Evolutionary conservation across 2,113 vertebrate genomes (phyloP).

Genomic region (Oreochromis tanganicae): DNA sequence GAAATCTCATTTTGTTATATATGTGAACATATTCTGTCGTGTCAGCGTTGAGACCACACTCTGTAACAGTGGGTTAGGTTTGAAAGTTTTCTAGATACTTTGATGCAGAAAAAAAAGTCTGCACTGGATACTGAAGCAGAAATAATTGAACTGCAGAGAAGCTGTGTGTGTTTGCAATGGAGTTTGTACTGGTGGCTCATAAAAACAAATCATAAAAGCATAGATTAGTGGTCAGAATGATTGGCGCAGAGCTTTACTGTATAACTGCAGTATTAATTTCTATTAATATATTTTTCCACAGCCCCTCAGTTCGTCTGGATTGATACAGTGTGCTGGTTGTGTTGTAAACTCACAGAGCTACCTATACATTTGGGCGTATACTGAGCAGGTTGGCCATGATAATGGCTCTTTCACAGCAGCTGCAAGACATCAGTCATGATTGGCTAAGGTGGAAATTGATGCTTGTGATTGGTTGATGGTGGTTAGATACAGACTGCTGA

Average conservation of each 20-base stretch:
- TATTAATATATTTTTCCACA: not conserved
- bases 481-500: constrained; percentile 41
- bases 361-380: not conserved
- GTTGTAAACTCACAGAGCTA: not conserved
- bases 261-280: not conserved
- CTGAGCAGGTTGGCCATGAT: constrained; percentile 6
- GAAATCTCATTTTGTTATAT: not conserved
- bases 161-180: not conserved
- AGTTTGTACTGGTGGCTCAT: not conserved
- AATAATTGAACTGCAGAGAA: not conserved
- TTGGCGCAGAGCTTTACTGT: not conserved
- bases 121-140: not conserved
- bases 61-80: accelerated
- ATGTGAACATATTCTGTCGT: not conserved
- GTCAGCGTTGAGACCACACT: not conserved
- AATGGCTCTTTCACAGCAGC: constrained; percentile 37
- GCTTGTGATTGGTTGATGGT: constrained; percentile 54
- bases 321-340: not conserved
- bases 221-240: not conserved
- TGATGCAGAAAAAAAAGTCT: not conserved
- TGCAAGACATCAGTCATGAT: constrained; percentile 46
- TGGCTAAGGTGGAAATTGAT: constrained; percentile 57
- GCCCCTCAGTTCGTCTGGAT: not conserved
- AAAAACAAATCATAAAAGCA: not conserved
- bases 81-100: not conserved